Base-by-base conservation (phyloP, 1,140 invertebrate genomes). In the Phenacoccus solenopsis region DNA sequence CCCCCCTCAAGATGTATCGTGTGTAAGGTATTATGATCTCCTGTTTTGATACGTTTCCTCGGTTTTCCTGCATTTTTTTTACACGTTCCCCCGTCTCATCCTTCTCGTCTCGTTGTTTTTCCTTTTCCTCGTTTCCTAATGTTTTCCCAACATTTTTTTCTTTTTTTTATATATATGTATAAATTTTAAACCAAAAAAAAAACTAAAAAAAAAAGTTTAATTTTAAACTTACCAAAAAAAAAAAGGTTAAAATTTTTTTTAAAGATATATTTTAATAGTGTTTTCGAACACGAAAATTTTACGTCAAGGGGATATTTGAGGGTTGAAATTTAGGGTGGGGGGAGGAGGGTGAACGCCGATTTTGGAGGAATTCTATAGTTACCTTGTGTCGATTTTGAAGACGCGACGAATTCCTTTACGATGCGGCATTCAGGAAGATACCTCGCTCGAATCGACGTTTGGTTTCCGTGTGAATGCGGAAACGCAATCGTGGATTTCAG, bases 111-210 rank as follows among this genome's bases (percentile, higher is more conserved):
- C 59, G 16, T 24, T 24, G 59, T 64, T 64, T n/a, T 64, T 64
- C 25, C 5, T 64, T 64, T 64, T 25, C 59, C 9, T 64, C 9
- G 22, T 64, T 25, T 38, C 59, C 59, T 20, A 24, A 10, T 64
- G 2, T 64, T 24, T 20, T 64, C 25, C 16, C 20, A 9, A n/a
- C 20, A 49, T 64, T 3, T 64, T 64, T 64, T 64, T 16, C 25
- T 64, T 24, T 64, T 64, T 64, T 64, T 64, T 64, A 24, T 59
- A 9, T 59, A 4, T n/a, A n/a, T n/a, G n/a, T n/a, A n/a, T n/a
- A n/a, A n/a, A n/a, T 59, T 59, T 59, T 59, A 59, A 64, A 64
- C 25, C 25, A 49, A 49, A 49, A 49, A 49, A 49, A 49, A 16
- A 3, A 49, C 20, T 16, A 49, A 49, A 49, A 49, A 7, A 32